phyloP scores from a whole-genome alignment of 2,888 invertebrate genomes.

The Tuta absoluta region DNA sequence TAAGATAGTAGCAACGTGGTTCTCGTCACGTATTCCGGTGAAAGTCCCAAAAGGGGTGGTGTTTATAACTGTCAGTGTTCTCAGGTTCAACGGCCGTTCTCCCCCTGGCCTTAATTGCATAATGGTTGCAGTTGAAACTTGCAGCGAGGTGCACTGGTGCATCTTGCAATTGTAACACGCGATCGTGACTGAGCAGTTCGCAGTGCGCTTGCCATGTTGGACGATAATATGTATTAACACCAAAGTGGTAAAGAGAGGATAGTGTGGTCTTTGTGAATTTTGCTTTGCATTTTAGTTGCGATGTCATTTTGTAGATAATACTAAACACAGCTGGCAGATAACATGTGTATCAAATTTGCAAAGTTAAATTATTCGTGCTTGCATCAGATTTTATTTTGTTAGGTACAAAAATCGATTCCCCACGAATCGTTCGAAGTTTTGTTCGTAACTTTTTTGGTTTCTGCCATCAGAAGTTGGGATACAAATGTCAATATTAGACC shows the following conservation, averaged over 20 bases:
- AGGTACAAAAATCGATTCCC: too few species aligned
- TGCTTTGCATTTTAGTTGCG: not conserved
- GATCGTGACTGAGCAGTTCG: slow-evolving; percentile 26
- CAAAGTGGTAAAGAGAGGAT: not conserved
- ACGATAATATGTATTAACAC: slow-evolving; percentile 11
- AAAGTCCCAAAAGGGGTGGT: slow-evolving; percentile 37
- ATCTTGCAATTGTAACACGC: slow-evolving; percentile 42
- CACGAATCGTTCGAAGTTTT: not conserved
- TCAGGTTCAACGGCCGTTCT: slow-evolving; percentile 58
- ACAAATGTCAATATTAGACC: slow-evolving; percentile 45
- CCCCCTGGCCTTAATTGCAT: slow-evolving; percentile 63
- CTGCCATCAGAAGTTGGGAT: slow-evolving; percentile 26
- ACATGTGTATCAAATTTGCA: not conserved
- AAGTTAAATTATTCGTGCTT: not conserved
- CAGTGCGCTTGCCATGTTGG: not conserved
- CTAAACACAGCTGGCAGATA: not conserved
- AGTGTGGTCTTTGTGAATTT: not conserved
- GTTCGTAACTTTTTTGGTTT: slow-evolving; percentile 7
- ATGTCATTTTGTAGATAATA: not conserved
- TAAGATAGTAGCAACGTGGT: slow-evolving; percentile 46
- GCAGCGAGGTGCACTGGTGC: slow-evolving; percentile 46
- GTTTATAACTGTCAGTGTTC: slow-evolving; percentile 42
- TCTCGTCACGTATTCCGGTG: slow-evolving; percentile 63
- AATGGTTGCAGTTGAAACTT: slow-evolving; percentile 49
- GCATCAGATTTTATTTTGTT: not conserved